Percentiles rank a stretch among this genome's conserved stretches.
phyloP scores from a whole-genome alignment of 2,888 invertebrate genomes.

The Orthonychiurus folsomi region DNA sequence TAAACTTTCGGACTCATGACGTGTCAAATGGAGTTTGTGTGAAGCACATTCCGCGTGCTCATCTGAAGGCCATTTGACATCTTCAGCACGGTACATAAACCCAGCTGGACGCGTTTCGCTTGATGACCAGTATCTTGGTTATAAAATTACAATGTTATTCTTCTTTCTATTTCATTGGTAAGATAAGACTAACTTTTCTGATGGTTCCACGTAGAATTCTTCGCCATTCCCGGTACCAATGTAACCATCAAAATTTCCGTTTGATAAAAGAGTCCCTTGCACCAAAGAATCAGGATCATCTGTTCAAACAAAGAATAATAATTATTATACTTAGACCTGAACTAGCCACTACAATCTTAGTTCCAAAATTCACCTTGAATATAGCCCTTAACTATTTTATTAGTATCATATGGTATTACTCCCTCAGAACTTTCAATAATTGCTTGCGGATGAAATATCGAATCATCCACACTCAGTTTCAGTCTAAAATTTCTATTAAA shows the following conservation, averaged over 20 bases:
- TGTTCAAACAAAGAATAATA: constrained; percentile 45
- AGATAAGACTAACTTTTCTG: constrained; percentile 53
- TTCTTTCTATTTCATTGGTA: neutral
- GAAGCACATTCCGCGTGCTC: constrained; percentile 50
- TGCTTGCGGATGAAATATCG: constrained; percentile 65
- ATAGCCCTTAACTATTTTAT: constrained; percentile 64
- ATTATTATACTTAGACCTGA: too few relatives aligned
- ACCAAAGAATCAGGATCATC: constrained; percentile 73
- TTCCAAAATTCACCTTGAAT: constrained; percentile 56
- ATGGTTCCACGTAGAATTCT: constrained; percentile 69
- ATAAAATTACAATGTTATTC: constrained; percentile 7
- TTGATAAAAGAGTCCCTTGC: constrained; percentile 73
- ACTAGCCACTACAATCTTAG: neutral
- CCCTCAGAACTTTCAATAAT: constrained; percentile 63
- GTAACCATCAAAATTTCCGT: constrained; percentile 83
- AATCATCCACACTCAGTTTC: constrained; percentile 61
- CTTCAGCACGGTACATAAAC: constrained; percentile 71
- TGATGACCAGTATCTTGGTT: constrained; percentile 13
- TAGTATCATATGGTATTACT: constrained; percentile 60
- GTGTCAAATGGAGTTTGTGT: constrained; percentile 51
- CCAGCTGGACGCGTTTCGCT: constrained; percentile 44
- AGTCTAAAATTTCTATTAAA: constrained; percentile 62
- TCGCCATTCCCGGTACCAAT: constrained; percentile 68
- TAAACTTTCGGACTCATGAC: constrained; percentile 25
- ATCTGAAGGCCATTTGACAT: constrained; percentile 51